phyloP scores from a whole-genome alignment of 2,797 vertebrate genomes.

The Chaetophractus vellerosus region DNA sequence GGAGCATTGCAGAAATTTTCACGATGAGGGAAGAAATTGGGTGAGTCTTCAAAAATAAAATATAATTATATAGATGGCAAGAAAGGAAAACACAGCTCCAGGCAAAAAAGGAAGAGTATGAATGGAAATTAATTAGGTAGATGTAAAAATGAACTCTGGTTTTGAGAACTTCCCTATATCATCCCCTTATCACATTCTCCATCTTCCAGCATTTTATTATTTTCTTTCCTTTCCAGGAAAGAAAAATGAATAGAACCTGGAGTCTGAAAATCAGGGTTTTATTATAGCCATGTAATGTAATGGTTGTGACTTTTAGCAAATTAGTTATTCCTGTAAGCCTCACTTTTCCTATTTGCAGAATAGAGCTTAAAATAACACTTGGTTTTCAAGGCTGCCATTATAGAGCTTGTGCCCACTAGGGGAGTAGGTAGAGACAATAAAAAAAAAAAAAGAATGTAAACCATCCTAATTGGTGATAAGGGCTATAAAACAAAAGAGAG shows the following conservation, averaged over 20 bases:
- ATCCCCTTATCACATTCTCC: background rate
- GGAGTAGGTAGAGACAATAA: background rate
- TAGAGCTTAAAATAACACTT: background rate
- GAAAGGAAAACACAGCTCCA: background rate
- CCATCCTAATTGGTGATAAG: background rate
- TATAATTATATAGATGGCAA: background rate
- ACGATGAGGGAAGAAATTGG: background rate
- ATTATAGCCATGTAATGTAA: background rate
- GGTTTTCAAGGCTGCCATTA: background rate
- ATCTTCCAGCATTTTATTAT: background rate
- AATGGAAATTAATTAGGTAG: background rate
- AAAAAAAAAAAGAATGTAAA: background rate
- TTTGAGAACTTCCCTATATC: background rate
- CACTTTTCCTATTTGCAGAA: background rate
- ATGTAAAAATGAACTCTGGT: background rate
- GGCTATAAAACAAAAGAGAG: background rate
- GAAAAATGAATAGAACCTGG: background rate
- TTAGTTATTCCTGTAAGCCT: background rate
- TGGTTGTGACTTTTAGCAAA: background rate
- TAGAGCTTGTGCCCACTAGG: background rate
- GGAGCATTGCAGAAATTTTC: background rate
- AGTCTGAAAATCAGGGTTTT: background rate
- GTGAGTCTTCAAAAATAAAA: background rate
- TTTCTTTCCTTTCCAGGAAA: background rate
- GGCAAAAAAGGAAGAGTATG: background rate